Evolutionary conservation across 2,797 vertebrate genomes (phyloP).

Genomic region (Ibycter americanus): DNA sequence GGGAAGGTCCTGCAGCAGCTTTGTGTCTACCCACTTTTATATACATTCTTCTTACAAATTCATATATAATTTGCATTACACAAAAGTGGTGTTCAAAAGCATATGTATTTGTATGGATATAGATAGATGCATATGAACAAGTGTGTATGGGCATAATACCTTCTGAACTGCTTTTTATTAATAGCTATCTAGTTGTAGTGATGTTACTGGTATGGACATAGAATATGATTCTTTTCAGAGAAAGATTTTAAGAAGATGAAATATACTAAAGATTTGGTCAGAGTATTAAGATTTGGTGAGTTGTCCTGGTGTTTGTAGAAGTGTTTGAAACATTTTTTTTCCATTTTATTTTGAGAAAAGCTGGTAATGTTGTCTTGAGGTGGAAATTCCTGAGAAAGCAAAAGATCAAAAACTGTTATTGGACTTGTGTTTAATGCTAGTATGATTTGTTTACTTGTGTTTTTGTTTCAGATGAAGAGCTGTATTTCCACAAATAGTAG

Average conservation of each 20-base stretch:
- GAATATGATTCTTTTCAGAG: neutral
- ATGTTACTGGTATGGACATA: neutral
- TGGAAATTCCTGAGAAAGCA: neutral
- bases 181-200: neutral
- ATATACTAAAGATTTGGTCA: neutral
- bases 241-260: neutral
- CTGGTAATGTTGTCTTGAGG: neutral
- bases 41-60: neutral
- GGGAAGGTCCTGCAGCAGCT: neutral
- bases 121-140: too few relatives aligned
- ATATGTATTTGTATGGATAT: neutral
- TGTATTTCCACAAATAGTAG: neutral
- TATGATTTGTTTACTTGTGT: neutral
- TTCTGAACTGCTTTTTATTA: neutral
- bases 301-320: neutral
- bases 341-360: neutral
- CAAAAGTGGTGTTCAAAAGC: neutral
- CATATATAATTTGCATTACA: neutral
- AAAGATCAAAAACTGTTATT: neutral
- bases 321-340: neutral
- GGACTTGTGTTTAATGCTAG: neutral
- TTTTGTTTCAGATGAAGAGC: neutral
- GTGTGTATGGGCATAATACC: neutral
- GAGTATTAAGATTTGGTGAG: neutral
- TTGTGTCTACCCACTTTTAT: neutral